Percentiles rank a stretch among this genome's conserved stretches.
Evolutionary conservation across 2,113 vertebrate species (phyloP).

Genomic region (Petrocephalus zakoni): DNA sequence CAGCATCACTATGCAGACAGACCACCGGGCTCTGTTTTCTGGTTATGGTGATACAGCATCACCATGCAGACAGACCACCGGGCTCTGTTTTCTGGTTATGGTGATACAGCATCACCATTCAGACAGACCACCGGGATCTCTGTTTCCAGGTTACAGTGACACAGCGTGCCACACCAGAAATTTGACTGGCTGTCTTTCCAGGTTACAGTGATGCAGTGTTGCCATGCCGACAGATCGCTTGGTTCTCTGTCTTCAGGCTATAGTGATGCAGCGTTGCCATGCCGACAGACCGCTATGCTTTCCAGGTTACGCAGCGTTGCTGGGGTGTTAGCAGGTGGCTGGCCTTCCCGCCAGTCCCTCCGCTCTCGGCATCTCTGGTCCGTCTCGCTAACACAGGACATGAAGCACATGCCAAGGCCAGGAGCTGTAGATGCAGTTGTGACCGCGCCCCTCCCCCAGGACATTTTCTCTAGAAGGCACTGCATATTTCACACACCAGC

Average conservation of each 20-base stretch:
- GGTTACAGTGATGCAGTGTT: neutral
- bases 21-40: no score
- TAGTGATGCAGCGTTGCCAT: no score
- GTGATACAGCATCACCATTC: no score
- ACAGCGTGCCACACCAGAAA: neutral
- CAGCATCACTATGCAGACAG: no score
- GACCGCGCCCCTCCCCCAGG: neutral
- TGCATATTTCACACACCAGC: neutral
- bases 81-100: no score
- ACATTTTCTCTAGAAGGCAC: neutral
- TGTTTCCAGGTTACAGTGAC: neutral
- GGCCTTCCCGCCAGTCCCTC: neutral
- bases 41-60: no score
- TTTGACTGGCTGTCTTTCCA: neutral
- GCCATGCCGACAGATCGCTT: neutral
- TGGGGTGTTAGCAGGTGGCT: neutral
- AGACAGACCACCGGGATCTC: no score
- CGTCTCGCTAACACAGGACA: neutral
- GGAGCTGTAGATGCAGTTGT: neutral
- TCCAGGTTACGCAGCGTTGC: neutral
- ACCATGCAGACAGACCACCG: no score
- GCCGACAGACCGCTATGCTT: no score
- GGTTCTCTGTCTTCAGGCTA: neutral
- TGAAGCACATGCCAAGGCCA: neutral
- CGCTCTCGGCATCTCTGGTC: neutral